Evolutionary conservation across 2,888 invertebrate genomes (phyloP), one percentile per base, ranked within the genome.

Genomic region (Pyrrhosoma nymphula): DNA sequence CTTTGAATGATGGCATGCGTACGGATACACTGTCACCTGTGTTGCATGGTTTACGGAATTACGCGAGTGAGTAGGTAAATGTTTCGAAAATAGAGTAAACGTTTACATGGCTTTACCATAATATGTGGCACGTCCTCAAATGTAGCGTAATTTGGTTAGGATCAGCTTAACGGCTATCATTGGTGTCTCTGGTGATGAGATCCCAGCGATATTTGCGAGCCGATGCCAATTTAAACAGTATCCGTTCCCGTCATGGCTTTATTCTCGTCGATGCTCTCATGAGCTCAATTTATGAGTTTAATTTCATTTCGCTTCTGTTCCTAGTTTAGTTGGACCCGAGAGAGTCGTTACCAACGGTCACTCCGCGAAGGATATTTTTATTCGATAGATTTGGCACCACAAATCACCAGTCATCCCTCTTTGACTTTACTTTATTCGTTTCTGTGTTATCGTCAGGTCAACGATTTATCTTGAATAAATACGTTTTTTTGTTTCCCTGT

Each of bases 241-340:
- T 82, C 35, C 35, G 82, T 35, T 18, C 35, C n/a, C 82, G 26
- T 8, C 10, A 82, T 35, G 35, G 8, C 35, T 82, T 82, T 82
- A 82, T 82, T 82, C 30, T 30, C 82, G 12, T 3, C 23, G 26
- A 30, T 82, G 30, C 82, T 35, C 82, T 82, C 82, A 35, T 14
- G 82, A 82, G 82, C 82, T 30, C 26, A 35, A 82, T 82, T 82
- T 82, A 82, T 82, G 82, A 82, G 30, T 82, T 82, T 82, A 82
- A 82, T 82, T 82, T 35, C 82, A 35, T 82, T 82, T 82, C 16
- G 82, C 82, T 30, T 16, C 82, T 35, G 30, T 82, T 82, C 35
- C 12, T 82, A 82, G 82, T 35, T 82, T 16, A 35, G 35, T 82
- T 26, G 18, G 23, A 3, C 82, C 82, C 82, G 30, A 16, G 82